phyloP scores from a whole-genome alignment of 2,113 vertebrate genomes.

The Poecilia latipinna region DNA sequence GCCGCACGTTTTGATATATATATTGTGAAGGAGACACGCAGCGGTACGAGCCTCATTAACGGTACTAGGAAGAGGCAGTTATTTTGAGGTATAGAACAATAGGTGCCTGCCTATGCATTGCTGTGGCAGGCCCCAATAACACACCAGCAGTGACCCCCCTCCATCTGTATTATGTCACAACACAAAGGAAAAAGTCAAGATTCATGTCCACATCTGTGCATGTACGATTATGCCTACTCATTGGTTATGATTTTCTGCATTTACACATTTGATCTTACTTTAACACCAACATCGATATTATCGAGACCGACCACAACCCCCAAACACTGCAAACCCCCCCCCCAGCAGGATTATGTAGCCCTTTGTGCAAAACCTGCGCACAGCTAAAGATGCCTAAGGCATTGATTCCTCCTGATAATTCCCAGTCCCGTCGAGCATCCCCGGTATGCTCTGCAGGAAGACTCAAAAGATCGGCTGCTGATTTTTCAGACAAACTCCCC shows the following conservation, averaged over 20 bases:
- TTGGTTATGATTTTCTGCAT: not conserved
- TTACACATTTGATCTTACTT: not conserved
- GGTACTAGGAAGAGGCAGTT: too few species aligned
- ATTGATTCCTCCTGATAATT: not conserved
- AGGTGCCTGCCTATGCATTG: too few species aligned
- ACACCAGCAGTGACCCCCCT: slow-evolving; percentile 36
- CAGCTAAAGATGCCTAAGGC: not conserved
- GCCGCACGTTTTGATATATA: too few species aligned
- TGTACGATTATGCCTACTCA: not conserved
- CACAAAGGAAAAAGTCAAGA: slow-evolving; percentile 17
- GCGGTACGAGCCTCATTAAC: too few species aligned
- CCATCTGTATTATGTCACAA: slow-evolving; percentile 28
- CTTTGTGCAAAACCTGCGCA: not conserved
- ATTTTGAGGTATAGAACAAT: too few species aligned
- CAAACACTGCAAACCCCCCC: not conserved
- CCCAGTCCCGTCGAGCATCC: not conserved
- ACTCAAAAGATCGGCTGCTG: not conserved
- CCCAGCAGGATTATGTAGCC: not conserved
- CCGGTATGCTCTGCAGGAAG: not conserved
- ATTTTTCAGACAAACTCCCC: not conserved
- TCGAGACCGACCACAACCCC: not conserved
- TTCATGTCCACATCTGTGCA: not conserved
- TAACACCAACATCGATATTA: not conserved
- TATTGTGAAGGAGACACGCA: too few species aligned
- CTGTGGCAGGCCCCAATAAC: slow-evolving; percentile 6